phyloP scores from a whole-genome alignment of 1,140 invertebrate species.

The Temnothorax longispinosus region DNA sequence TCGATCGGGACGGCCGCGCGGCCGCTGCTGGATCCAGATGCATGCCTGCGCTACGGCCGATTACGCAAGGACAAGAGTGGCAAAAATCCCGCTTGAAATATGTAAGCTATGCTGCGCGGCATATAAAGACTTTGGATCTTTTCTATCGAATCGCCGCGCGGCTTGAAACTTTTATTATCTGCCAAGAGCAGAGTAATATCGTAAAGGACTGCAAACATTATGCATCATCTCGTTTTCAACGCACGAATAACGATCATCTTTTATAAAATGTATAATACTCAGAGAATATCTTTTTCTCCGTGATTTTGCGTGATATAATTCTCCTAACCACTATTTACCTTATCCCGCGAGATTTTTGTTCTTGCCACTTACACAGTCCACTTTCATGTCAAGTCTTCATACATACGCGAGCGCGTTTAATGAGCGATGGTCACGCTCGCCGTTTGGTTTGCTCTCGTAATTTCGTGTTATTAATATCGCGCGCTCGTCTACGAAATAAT shows the following conservation, averaged over 20 bases:
- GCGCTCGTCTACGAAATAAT: constrained; percentile 28
- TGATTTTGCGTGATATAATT: not conserved
- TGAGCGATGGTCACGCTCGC: constrained; percentile 24
- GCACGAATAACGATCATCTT: not conserved
- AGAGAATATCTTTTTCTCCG: not conserved
- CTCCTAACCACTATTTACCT: not conserved
- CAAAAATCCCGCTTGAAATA: constrained; percentile 19
- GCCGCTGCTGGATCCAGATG: constrained; percentile 30
- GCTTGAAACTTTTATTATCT: not conserved
- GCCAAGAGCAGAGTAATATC: not conserved
- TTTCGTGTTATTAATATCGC: constrained; percentile 42
- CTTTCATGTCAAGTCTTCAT: constrained; percentile 4
- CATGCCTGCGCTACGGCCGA: constrained; percentile 40
- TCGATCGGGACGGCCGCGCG: constrained; percentile 21
- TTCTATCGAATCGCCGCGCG: not conserved
- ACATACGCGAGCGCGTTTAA: not conserved
- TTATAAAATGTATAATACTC: not conserved
- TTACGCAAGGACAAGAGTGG: constrained; percentile 49
- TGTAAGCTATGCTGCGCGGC: not conserved
- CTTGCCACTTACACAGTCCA: not conserved
- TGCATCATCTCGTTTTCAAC: not conserved
- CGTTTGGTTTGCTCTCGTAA: constrained; percentile 34
- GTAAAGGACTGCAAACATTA: not conserved
- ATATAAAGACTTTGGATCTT: not conserved
- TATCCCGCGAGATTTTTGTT: constrained; percentile 8